Conservation (phyloP, 1,140 invertebrate genomes). For the Drosophila athabasca region DNA sequence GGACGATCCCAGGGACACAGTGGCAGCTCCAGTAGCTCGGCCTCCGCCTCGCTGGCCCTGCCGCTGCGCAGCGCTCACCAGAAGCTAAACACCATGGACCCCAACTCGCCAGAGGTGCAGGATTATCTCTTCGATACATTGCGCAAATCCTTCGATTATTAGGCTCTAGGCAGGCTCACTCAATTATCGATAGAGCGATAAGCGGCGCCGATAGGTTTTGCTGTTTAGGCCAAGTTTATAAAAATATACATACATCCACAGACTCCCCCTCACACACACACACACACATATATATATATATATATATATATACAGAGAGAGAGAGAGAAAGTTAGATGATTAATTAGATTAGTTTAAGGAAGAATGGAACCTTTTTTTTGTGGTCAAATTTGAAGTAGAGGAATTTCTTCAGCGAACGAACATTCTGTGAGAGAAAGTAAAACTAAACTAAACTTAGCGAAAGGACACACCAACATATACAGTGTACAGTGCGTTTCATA, state of each 20-base stretch:
- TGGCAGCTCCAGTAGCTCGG: slow-evolving; percentile 3
- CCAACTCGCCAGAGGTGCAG: slow-evolving; percentile 85
- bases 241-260: slow-evolving; percentile 35
- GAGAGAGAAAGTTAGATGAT: slow-evolving; percentile 46
- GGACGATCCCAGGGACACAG: slow-evolving; percentile 6
- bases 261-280: slow-evolving; percentile 6
- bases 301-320: neutral
- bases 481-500: slow-evolving; percentile 27
- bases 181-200: slow-evolving; percentile 14
- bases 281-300: slow-evolving; percentile 12
- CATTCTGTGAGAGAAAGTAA: slow-evolving; percentile 48
- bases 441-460: slow-evolving; percentile 14
- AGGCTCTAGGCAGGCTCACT: slow-evolving; percentile 29
- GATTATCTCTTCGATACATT: slow-evolving; percentile 87
- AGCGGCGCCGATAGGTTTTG: slow-evolving; percentile 5
- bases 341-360: slow-evolving; percentile 58
- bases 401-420: slow-evolving; percentile 10
- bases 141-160: slow-evolving; percentile 86
- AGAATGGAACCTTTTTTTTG: slow-evolving; percentile 28
- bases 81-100: slow-evolving; percentile 85
- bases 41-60: slow-evolving; percentile 49
- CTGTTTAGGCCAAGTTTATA: slow-evolving; percentile 76
- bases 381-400: slow-evolving; percentile 6
- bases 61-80: slow-evolving; percentile 70
- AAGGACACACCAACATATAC: slow-evolving; percentile 14